phyloP scores from a whole-genome alignment of 2,797 vertebrate species.

The Hoplostethus mediterraneus region DNA sequence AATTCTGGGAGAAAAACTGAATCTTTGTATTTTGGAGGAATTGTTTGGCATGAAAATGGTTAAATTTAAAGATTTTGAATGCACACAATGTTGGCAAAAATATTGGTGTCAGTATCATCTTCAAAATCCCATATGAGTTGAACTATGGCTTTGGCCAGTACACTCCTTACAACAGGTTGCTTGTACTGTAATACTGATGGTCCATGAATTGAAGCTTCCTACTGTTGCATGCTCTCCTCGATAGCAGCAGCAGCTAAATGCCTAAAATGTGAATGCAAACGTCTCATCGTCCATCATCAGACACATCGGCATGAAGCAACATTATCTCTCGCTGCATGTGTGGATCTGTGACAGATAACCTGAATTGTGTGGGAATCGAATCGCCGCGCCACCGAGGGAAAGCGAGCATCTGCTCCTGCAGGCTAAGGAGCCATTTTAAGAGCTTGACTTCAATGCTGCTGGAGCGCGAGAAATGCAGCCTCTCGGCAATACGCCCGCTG shows the following conservation, averaged over 20 bases:
- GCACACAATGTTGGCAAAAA: no score
- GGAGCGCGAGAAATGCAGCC: slow-evolving; percentile 34
- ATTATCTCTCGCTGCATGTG: background rate
- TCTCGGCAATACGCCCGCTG: slow-evolving; percentile 35
- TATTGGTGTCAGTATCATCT: no score
- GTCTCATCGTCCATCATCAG: background rate
- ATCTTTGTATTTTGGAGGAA: no score
- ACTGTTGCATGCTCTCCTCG: background rate
- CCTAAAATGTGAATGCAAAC: slow-evolving; percentile 10
- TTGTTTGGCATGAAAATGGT: no score
- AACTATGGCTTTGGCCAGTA: no score
- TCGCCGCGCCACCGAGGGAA: background rate
- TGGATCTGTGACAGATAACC: slow-evolving; percentile 26
- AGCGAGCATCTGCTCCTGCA: slow-evolving; percentile 44
- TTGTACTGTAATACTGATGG: background rate
- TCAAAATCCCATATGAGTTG: no score
- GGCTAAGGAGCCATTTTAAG: slow-evolving; percentile 63
- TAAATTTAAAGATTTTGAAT: no score
- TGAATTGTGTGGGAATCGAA: slow-evolving; percentile 31
- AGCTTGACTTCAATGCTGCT: slow-evolving; percentile 48
- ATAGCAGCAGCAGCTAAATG: background rate
- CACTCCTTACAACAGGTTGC: no score
- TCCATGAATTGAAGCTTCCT: background rate
- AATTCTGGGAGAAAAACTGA: no score
- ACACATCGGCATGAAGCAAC: slow-evolving; percentile 13